These are phyloP conservation scores for Potorous gilbertii DNA, from an alignment of 2,797 vertebrate genomes.

Conservation along the genomic window DNA sequence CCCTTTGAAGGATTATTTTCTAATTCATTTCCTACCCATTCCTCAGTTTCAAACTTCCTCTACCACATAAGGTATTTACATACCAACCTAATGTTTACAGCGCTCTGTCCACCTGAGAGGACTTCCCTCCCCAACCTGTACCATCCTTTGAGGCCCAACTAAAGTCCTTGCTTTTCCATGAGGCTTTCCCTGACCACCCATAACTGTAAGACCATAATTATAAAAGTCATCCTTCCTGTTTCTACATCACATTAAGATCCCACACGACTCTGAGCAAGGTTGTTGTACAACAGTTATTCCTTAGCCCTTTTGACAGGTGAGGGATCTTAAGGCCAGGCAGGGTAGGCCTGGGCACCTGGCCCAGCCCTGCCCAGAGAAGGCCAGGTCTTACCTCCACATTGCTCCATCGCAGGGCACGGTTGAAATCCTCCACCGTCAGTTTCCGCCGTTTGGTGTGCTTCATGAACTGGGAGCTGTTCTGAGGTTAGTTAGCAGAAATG, in stretches of 20 bases:
- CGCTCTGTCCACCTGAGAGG: neutral
- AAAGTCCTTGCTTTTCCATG: neutral
- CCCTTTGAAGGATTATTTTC: neutral
- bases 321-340: neutral
- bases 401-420: conserved; percentile 94
- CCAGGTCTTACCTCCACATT: conserved; percentile 89
- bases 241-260: neutral
- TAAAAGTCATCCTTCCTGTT: neutral
- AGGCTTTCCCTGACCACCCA: neutral
- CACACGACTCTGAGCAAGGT: neutral
- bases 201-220: neutral
- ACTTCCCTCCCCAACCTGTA: neutral
- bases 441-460: conserved; percentile 93
- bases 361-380: neutral
- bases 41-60: neutral
- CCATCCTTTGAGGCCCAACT: neutral
- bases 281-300: too few relatives aligned
- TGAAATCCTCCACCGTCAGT: conserved; percentile 95
- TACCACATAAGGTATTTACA: neutral
- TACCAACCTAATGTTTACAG: neutral
- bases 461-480: conserved; percentile 97
- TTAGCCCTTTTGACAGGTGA: too few relatives aligned
- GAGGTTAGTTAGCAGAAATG: neutral
- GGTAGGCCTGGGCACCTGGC: too few relatives aligned
- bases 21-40: neutral